Conservation (phyloP, 2,113 vertebrate species). For the Cynopterus brachyotis region DNA sequence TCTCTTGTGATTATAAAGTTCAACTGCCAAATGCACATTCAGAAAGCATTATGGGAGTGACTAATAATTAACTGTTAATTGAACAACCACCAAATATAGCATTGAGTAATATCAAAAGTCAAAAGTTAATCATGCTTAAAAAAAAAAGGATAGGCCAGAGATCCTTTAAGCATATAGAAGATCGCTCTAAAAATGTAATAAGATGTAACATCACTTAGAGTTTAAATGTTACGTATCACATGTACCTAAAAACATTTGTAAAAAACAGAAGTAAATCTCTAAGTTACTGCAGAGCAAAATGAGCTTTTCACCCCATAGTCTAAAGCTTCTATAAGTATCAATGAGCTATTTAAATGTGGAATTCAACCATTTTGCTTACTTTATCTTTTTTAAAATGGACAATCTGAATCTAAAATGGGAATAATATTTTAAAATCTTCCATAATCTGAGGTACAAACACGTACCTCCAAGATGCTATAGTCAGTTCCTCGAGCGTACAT, state of each 20-base stretch:
- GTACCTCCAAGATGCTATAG: slow-evolving; percentile 97
- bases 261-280: background rate
- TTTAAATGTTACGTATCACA: background rate
- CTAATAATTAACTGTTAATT: background rate
- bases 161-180: background rate
- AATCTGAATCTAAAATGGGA: background rate
- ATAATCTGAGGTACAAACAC: accelerated
- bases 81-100: background rate
- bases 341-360: background rate
- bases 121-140: background rate
- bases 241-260: background rate
- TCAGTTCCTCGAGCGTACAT: slow-evolving; percentile 98
- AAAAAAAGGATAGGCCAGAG: background rate
- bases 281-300: background rate
- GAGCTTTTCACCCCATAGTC: background rate
- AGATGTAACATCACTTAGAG: background rate
- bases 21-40: background rate
- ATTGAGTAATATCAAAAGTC: background rate
- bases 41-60: background rate
- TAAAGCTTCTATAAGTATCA: background rate
- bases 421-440: background rate
- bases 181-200: background rate
- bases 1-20: background rate
- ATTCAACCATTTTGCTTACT: background rate
- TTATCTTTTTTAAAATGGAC: background rate